phyloP scores from a whole-genome alignment of 1,140 invertebrate species.

The Thaumatotibia leucotreta region DNA sequence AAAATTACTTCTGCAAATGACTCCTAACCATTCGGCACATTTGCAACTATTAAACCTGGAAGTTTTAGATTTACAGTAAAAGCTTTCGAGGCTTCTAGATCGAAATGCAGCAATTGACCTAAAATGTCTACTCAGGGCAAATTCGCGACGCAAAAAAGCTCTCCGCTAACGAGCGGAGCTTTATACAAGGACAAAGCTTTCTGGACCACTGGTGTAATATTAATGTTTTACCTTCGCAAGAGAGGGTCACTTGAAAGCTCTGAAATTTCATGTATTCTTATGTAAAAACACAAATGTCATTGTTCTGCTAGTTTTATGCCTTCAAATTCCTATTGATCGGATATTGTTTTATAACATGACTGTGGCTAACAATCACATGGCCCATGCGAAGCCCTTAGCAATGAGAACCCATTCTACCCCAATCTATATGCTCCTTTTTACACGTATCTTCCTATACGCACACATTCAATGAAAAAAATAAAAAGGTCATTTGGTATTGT shows the following conservation, averaged over 20 bases:
- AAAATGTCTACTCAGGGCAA: slow-evolving; percentile 2
- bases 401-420: too few species aligned
- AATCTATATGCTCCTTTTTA: too few species aligned
- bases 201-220: background rate
- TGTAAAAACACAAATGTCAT: too few species aligned
- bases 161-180: background rate
- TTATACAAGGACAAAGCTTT: slow-evolving; percentile 6
- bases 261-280: too few species aligned
- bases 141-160: slow-evolving; percentile 2
- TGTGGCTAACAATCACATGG: too few species aligned
- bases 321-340: too few species aligned
- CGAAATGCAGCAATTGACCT: slow-evolving; percentile 10
- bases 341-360: too few species aligned
- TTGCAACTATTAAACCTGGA: background rate
- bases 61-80: background rate
- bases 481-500: too few species aligned
- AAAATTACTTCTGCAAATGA: background rate
- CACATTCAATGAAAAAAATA: too few species aligned
- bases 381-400: too few species aligned
- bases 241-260: background rate
- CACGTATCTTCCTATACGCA: too few species aligned
- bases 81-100: background rate
- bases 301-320: too few species aligned
- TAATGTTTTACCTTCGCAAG: background rate
- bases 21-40: background rate